A percentile compares a stretch with the other conserved stretches of the same genome.
Evolutionary conservation across 2,888 invertebrate species (phyloP).

Genomic region (Drosophila maculinotata): DNA sequence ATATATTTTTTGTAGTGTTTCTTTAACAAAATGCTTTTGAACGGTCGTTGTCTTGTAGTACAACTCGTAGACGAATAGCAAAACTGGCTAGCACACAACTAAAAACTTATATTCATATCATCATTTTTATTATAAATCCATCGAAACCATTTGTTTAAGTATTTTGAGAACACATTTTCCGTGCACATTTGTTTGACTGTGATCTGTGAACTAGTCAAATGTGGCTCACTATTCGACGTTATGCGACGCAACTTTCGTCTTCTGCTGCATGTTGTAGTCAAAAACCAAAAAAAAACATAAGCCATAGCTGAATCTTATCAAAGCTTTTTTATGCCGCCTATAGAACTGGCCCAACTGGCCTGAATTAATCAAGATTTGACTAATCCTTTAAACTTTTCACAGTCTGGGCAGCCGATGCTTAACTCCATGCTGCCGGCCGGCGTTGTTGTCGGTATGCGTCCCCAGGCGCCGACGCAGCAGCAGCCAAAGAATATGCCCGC

Average conservation of each 20-base stretch:
- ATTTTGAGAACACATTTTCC: slow-evolving; percentile 30
- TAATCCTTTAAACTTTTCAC: slow-evolving; percentile 37
- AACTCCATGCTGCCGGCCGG: slow-evolving; percentile 90
- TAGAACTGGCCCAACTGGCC: slow-evolving; percentile 9
- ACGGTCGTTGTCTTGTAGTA: slow-evolving; percentile 22
- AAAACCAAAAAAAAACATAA: not conserved
- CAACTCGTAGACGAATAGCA: slow-evolving; percentile 8
- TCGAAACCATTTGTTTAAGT: not conserved
- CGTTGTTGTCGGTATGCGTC: slow-evolving; percentile 94
- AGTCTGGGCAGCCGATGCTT: slow-evolving; percentile 87
- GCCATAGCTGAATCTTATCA: slow-evolving; percentile 14
- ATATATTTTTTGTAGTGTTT: slow-evolving; percentile 9
- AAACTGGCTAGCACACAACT: slow-evolving; percentile 10
- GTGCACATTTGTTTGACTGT: slow-evolving; percentile 57
- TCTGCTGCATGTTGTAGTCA: slow-evolving; percentile 60
- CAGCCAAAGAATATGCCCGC: slow-evolving; percentile 91
- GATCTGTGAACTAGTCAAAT: slow-evolving; percentile 23
- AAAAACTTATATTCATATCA: not conserved
- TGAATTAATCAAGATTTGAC: slow-evolving; percentile 66
- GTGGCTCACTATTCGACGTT: slow-evolving; percentile 39
- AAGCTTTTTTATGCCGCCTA: slow-evolving; percentile 41
- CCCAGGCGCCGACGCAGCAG: slow-evolving; percentile 89
- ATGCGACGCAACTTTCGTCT: slow-evolving; percentile 21
- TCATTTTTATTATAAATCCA: slow-evolving; percentile 2
- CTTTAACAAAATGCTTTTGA: slow-evolving; percentile 24